Conservation (phyloP, 1,140 invertebrate species). For the Dinothrombium tinctorium region DNA sequence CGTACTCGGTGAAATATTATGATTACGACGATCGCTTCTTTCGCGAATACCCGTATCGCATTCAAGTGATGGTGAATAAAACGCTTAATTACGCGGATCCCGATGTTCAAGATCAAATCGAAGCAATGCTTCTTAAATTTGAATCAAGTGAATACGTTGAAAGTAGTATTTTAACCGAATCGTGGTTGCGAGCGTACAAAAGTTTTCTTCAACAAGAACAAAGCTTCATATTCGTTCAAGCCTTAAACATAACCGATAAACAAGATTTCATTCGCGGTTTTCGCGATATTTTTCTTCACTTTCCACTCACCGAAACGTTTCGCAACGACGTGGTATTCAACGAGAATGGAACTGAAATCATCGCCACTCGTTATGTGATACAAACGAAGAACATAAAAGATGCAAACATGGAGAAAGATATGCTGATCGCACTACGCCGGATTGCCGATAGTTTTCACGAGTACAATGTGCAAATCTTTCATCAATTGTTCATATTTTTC, state of each 20-base stretch:
- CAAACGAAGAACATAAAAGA: constrained; percentile 69
- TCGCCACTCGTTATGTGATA: constrained; percentile 60
- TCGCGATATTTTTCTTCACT: constrained; percentile 33
- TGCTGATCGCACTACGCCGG: constrained; percentile 50
- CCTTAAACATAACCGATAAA: constrained; percentile 44
- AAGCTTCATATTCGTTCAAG: constrained; percentile 32
- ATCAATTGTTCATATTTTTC: constrained; percentile 84
- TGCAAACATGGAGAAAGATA: constrained; percentile 70
- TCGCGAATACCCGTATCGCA: constrained; percentile 66
- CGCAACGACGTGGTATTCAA: constrained; percentile 64
- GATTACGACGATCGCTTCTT: constrained; percentile 69
- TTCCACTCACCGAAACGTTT: constrained; percentile 30
- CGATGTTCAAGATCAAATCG: constrained; percentile 44
- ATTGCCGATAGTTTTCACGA: constrained; percentile 45
- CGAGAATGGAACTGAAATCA: constrained; percentile 39
- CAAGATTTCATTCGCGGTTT: constrained; percentile 43
- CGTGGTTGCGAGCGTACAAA: constrained; percentile 64
- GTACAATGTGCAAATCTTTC: constrained; percentile 66
- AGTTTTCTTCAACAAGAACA: constrained; percentile 46
- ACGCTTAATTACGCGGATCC: constrained; percentile 63
- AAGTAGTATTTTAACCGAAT: constrained; percentile 53
- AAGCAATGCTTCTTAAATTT: constrained; percentile 46
- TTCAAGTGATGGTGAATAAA: constrained; percentile 64
- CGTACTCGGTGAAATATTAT: constrained; percentile 69
- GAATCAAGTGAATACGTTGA: constrained; percentile 54